Conservation (phyloP, 2,113 vertebrate species). For the Pithys albifrons region DNA sequence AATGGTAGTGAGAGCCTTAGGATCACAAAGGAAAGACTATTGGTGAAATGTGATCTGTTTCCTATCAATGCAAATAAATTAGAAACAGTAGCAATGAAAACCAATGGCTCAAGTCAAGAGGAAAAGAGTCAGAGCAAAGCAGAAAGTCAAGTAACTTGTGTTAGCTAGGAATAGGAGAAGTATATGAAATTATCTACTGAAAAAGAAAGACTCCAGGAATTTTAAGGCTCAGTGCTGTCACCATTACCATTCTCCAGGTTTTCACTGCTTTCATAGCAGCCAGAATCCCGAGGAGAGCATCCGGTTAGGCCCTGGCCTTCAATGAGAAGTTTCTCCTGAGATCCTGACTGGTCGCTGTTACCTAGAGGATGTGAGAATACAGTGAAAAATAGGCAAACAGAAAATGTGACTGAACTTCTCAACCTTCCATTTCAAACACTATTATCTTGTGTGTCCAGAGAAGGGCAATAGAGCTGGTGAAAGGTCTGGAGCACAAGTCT, state of each 20-base stretch:
- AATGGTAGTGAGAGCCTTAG: not conserved
- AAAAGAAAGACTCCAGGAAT: not conserved
- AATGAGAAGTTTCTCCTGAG: conserved; percentile 93
- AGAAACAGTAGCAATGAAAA: not conserved
- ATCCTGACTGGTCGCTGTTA: conserved; percentile 94
- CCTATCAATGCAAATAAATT: not conserved
- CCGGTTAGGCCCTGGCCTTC: conserved; percentile 84
- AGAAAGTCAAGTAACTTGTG: conserved; percentile 7
- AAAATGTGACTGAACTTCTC: not conserved
- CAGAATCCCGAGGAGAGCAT: conserved; percentile 94
- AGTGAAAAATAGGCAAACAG: conserved; percentile 1
- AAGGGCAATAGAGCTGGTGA: not conserved
- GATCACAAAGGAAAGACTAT: not conserved
- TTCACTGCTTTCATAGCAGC: conserved; percentile 98
- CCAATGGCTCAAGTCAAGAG: not conserved
- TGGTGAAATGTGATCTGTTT: not conserved
- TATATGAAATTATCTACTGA: not conserved
- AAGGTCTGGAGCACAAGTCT: not conserved
- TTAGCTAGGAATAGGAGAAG: conserved; percentile 50
- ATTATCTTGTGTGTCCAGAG: not conserved
- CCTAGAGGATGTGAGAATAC: conserved; percentile 71
- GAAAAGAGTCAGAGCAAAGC: conserved; percentile 9
- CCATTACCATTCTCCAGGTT: conserved; percentile 95
- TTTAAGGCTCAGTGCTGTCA: not conserved
- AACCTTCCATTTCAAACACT: not conserved